Conservation (phyloP, 35 echinoderm and acorn worm genomes). For the Heliocidaris tuberculata region DNA sequence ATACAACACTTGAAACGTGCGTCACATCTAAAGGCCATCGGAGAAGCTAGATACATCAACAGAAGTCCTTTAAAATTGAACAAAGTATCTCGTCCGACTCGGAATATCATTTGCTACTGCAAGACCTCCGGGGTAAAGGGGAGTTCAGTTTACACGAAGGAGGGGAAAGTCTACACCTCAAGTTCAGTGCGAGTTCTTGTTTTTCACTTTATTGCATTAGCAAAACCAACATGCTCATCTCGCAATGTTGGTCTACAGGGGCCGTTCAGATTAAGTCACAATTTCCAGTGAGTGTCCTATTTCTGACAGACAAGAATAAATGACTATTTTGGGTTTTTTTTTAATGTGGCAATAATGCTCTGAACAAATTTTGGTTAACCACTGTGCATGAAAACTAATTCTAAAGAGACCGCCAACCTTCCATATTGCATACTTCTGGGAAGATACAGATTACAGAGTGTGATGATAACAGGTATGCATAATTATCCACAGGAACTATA, state of each 20-base stretch:
- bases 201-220: conserved; percentile 13
- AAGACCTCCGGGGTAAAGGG: neutral
- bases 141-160: neutral
- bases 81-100: neutral
- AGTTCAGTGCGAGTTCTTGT: neutral
- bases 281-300: no score
- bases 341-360: neutral
- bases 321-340: neutral
- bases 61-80: neutral
- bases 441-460: no score
- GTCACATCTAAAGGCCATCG: neutral
- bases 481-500: no score
- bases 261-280: neutral
- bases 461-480: no score
- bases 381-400: no score
- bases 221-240: neutral
- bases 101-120: neutral
- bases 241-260: neutral
- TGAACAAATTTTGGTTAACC: neutral
- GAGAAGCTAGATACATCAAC: neutral
- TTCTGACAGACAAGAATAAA: no score
- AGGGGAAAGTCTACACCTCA: conserved; percentile 8
- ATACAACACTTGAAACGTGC: neutral
- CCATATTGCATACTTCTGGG: no score
- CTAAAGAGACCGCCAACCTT: no score